Evolutionary conservation across 2,113 vertebrate genomes (phyloP).

Genomic region (Calidris pygmaea): DNA sequence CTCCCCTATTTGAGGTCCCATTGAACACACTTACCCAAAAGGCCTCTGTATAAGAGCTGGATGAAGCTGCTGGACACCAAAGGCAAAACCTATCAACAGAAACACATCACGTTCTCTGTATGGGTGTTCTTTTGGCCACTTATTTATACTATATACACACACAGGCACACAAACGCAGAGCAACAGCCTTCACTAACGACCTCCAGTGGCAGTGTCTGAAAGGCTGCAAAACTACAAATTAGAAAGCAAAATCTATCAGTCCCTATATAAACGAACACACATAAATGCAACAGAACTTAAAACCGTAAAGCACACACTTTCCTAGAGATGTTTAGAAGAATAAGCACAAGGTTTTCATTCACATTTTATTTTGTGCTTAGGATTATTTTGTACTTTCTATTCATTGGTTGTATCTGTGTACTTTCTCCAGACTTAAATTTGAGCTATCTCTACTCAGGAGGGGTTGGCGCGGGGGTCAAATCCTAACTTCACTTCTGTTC

Average conservation of each 20-base stretch:
- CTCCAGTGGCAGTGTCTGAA: neutral
- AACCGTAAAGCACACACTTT: neutral
- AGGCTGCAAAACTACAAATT: neutral
- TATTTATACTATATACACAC: neutral
- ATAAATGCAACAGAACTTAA: neutral
- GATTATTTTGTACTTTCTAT: neutral
- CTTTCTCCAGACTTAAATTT: neutral
- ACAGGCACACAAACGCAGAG: neutral
- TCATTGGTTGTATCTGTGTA: neutral
- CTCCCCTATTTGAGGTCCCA: conserved; percentile 39
- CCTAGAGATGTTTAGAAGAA: neutral
- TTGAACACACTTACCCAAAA: conserved; percentile 88
- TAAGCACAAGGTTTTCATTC: neutral
- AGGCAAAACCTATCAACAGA: conserved; percentile 90
- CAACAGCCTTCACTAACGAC: neutral
- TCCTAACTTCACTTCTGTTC: neutral
- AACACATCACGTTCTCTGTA: conserved; percentile 68
- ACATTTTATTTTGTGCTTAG: neutral
- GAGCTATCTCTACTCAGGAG: neutral
- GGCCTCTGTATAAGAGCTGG: conserved; percentile 98
- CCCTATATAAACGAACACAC: neutral
- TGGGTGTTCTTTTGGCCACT: neutral
- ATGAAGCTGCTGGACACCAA: conserved; percentile 97
- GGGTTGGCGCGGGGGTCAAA: neutral
- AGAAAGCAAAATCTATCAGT: neutral